Evolutionary conservation across 2,113 vertebrate genomes (phyloP).

Genomic region (Heterotilapia buettikoferi): DNA sequence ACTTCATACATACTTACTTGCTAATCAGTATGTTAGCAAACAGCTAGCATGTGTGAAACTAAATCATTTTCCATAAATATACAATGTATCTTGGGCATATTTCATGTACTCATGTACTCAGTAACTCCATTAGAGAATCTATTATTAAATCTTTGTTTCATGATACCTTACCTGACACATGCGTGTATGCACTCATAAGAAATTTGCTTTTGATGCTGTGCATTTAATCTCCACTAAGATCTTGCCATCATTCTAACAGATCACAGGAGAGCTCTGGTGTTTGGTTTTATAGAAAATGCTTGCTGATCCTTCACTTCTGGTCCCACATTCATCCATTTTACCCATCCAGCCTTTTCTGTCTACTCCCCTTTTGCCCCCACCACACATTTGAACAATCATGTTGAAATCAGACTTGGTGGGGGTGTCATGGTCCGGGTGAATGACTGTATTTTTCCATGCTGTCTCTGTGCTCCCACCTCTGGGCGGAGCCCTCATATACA

Average conservation of each 20-base stretch:
- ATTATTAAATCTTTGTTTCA: background rate
- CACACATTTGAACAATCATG: background rate
- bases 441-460: background rate
- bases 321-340: background rate
- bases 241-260: background rate
- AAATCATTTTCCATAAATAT: background rate
- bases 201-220: background rate
- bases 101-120: background rate
- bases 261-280: conserved; percentile 6
- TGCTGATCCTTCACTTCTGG: conserved; percentile 20
- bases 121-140: background rate
- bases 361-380: background rate
- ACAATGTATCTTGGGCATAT: background rate
- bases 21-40: background rate
- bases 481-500: background rate
- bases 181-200: background rate
- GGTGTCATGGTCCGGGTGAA: background rate
- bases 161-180: background rate
- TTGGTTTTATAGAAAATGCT: background rate
- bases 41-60: background rate
- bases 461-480: background rate
- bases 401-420: background rate
- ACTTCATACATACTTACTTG: background rate
- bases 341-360: background rate
- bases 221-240: background rate